phyloP scores from a whole-genome alignment of 2,797 vertebrate genomes.

The Phoxinus dragarum region DNA sequence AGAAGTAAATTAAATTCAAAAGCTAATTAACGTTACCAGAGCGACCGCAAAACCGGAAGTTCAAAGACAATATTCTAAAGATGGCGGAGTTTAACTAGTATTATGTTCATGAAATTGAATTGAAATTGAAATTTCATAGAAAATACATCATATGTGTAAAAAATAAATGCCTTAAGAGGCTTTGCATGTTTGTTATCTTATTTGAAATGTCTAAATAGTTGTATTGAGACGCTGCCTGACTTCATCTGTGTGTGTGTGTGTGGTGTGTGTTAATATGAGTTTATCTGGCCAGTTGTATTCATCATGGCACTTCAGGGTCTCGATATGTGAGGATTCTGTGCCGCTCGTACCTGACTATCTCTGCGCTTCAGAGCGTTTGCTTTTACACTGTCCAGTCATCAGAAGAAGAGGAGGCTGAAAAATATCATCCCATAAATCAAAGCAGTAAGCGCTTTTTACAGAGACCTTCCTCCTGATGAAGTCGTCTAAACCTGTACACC shows the following conservation, averaged over 20 bases:
- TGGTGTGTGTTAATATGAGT: too few species aligned
- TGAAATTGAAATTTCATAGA: too few species aligned
- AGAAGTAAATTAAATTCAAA: too few species aligned
- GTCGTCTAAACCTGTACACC: slow-evolving; percentile 42
- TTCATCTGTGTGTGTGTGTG: background rate
- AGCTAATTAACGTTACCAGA: too few species aligned
- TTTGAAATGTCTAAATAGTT: background rate
- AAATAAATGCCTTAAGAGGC: too few species aligned
- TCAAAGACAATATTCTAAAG: too few species aligned
- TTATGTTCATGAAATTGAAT: background rate
- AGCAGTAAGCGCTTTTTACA: slow-evolving; percentile 42
- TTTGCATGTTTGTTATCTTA: background rate
- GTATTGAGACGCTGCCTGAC: background rate
- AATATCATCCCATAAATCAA: slow-evolving; percentile 57
- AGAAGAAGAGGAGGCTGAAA: slow-evolving; percentile 51
- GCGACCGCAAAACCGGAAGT: too few species aligned
- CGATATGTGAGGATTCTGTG: slow-evolving; percentile 3
- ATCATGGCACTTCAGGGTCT: slow-evolving; percentile 50
- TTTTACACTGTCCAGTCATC: slow-evolving; percentile 50
- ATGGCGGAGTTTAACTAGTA: too few species aligned
- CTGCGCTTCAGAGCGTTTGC: slow-evolving; percentile 35
- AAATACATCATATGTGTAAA: background rate
- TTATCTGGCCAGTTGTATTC: slow-evolving; percentile 44
- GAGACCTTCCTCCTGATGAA: slow-evolving; percentile 58
- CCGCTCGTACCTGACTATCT: slow-evolving; percentile 43